Evolutionary conservation across 1,140 invertebrate genomes (phyloP).

Genomic region (Melitaea cinxia): DNA sequence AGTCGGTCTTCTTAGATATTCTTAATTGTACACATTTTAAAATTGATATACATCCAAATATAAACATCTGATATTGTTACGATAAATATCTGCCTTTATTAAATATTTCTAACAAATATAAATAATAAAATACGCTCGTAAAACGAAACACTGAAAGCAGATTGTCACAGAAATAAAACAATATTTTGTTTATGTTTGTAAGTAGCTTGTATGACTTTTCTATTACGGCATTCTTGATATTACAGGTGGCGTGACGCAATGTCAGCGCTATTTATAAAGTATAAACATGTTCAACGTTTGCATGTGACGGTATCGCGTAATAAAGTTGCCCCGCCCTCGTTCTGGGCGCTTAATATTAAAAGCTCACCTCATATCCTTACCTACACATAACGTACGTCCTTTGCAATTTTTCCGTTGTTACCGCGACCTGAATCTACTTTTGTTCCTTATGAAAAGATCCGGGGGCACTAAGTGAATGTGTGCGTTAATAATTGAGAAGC

Average conservation of each 20-base stretch:
- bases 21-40: constrained; percentile 13
- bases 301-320: constrained; percentile 55
- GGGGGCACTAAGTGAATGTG: constrained; percentile 65
- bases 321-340: constrained; percentile 50
- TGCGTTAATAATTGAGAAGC: constrained; percentile 74
- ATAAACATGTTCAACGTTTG: constrained; percentile 39
- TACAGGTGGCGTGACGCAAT: constrained; percentile 16
- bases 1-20: constrained; percentile 15
- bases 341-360: constrained; percentile 62
- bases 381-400: constrained; percentile 58
- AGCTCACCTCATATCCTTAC: constrained; percentile 58
- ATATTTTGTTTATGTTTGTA: constrained; percentile 12
- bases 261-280: constrained; percentile 39
- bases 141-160: not conserved
- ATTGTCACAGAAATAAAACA: constrained; percentile 4
- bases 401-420: constrained; percentile 74
- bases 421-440: constrained; percentile 70
- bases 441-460: constrained; percentile 72
- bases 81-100: too few relatives aligned
- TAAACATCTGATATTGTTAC: too few relatives aligned
- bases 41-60: too few relatives aligned
- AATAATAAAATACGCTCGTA: not conserved
- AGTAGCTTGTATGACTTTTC: not conserved
- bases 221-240: constrained; percentile 21
- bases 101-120: not conserved